Base-by-base conservation (phyloP, 2,888 invertebrate species). In the Patella ulyssiponensis region DNA sequence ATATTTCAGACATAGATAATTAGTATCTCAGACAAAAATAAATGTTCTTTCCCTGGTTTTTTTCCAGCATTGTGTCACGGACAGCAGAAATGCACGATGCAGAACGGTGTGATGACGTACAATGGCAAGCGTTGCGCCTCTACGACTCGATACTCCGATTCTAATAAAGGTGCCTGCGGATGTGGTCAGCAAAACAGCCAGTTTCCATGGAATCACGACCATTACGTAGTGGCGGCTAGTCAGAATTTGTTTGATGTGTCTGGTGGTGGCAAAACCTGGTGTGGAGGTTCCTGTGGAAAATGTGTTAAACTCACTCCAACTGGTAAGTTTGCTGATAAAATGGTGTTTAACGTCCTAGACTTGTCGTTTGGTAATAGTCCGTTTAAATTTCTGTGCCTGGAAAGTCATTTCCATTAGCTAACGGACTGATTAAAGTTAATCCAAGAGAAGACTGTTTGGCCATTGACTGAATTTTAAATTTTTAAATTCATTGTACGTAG, bases 291-390 rank as follows among this genome's bases (percentile, higher is more conserved):
- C 27, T 88, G 88, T 73, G 88, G 87, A 27, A 80, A 79, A 75
- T 88, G 86, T 76, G 80, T 88, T 27, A 85, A 77, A 75, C 82
- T 88, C 71, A 88, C 88, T 0, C 85, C 87, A 2, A 88, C 88
- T 71, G 88, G 87, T 87, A 71, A 78, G 74, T 69, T 12, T 12
- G 58, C 1, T 23, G 23, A 12, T 70, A 20, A 20, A 20, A 17
- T 23, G 15, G 15, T 1, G n/a, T 20, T 20, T 12, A 70, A 23
- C n/a, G n/a, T 15, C 20, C 23, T 3, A 70, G n/a, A n/a, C n/a
- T n/a, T n/a, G 70, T 11, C 12, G 17, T 12, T 33, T 9, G 20
- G n/a, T n/a, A n/a, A n/a, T n/a, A n/a, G n/a, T n/a, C n/a, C n/a
- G n/a, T n/a, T 7, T 44, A 20, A 70, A 51, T 9, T 52, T 44